Conservation (phyloP, 2,888 invertebrate genomes). For the Gnatocerus cornutus region DNA sequence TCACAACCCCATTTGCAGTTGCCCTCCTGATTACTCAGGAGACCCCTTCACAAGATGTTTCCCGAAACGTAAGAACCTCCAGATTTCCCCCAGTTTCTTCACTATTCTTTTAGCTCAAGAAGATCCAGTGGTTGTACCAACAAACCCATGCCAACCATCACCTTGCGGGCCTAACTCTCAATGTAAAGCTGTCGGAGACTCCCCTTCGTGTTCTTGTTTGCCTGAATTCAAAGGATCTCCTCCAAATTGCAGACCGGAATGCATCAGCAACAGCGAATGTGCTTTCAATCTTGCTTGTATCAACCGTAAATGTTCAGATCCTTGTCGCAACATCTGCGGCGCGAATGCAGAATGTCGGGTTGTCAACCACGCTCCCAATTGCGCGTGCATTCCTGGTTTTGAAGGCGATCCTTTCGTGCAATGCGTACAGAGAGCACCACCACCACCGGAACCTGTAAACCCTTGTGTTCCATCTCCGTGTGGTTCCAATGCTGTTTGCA, state of each 20-base stretch:
- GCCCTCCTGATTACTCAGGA: constrained; percentile 79
- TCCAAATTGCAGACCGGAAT: constrained; percentile 80
- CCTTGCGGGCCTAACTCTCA: constrained; percentile 89
- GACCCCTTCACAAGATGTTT: constrained; percentile 78
- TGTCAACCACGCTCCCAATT: constrained; percentile 84
- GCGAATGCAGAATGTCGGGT: constrained; percentile 82
- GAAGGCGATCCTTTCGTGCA: constrained; percentile 79
- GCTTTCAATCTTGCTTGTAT: constrained; percentile 83
- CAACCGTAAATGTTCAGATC: constrained; percentile 84
- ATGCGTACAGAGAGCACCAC: constrained; percentile 67
- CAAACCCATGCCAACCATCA: constrained; percentile 83
- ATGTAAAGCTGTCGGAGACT: constrained; percentile 75
- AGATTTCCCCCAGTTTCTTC: not conserved
- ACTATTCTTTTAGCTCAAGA: constrained; percentile 62
- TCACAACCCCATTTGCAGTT: constrained; percentile 87
- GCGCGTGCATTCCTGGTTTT: constrained; percentile 79
- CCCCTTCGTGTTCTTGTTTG: constrained; percentile 79
- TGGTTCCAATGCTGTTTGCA: constrained; percentile 81
- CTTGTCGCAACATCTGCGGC: constrained; percentile 85
- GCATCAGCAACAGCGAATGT: constrained; percentile 83
- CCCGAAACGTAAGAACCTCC: constrained; percentile 72
- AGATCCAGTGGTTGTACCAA: constrained; percentile 61
- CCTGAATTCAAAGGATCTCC: constrained; percentile 81
- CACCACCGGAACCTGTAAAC: constrained; percentile 43
- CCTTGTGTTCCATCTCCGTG: constrained; percentile 73